Percentiles rank a stretch among this genome's conserved stretches.
phyloP scores from a whole-genome alignment of 2,797 vertebrate species.

The Eleutherodactylus coqui region DNA sequence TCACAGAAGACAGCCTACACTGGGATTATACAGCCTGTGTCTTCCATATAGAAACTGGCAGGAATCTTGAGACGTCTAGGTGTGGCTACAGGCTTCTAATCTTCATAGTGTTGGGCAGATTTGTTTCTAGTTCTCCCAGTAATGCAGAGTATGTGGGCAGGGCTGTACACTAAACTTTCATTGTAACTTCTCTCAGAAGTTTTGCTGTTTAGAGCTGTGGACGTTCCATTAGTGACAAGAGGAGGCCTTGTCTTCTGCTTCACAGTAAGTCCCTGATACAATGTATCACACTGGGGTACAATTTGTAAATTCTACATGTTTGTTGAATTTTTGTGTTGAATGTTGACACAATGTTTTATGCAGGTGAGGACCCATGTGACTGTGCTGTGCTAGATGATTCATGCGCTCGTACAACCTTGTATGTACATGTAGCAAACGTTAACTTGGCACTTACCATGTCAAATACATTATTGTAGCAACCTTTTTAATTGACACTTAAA shows the following conservation, averaged over 20 bases:
- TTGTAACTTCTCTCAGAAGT: not conserved
- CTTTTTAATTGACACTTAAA: too few species aligned
- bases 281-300: not conserved
- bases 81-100: constrained; percentile 20
- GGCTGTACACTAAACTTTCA: not conserved
- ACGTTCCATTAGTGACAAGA: not conserved
- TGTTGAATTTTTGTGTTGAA: too few species aligned
- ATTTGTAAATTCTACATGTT: not conserved
- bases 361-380: too few species aligned
- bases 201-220: not conserved
- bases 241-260: not conserved
- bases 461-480: too few species aligned
- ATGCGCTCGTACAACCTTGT: too few species aligned
- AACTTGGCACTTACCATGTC: too few species aligned
- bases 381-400: too few species aligned
- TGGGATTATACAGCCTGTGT: not conserved
- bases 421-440: too few species aligned
- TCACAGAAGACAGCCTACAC: constrained; percentile 1
- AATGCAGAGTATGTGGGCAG: not conserved
- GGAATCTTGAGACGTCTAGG: not conserved
- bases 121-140: not conserved
- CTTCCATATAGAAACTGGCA: not conserved
- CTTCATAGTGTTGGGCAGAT: not conserved
- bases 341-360: too few species aligned
- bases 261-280: not conserved